Percentiles rank a stretch among this genome's conserved stretches.
These are phyloP conservation scores for Helicolenus hilgendorfi DNA, from an alignment of 2,797 vertebrate species.

Conservation along the genomic window DNA sequence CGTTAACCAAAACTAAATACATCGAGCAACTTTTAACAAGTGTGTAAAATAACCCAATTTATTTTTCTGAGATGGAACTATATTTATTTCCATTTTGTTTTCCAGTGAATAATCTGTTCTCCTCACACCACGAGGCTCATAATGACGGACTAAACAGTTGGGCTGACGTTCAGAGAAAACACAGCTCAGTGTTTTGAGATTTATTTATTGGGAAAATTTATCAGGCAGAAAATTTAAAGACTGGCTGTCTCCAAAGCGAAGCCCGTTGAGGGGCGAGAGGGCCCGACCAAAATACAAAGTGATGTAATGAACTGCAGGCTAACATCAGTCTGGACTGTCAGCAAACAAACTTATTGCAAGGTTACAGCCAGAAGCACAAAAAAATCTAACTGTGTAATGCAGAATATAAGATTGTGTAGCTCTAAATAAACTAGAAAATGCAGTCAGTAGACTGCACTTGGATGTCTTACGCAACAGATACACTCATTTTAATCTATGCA, in stretches of 20 bases:
- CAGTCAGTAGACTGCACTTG: background rate
- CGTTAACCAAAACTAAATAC: constrained; percentile 7
- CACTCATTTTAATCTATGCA: background rate
- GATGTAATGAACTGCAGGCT: background rate
- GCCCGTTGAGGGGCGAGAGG: background rate
- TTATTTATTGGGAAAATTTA: constrained; percentile 40
- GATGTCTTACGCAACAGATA: background rate
- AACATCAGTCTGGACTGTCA: background rate
- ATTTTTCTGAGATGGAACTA: constrained; percentile 7
- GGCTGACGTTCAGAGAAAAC: constrained; percentile 30
- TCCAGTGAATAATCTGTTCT: constrained; percentile 17
- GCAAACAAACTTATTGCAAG: background rate
- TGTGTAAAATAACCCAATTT: constrained; percentile 12
- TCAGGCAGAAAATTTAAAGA: constrained; percentile 36
- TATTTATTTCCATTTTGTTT: constrained; percentile 35
- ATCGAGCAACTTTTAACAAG: constrained; percentile 24
- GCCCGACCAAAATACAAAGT: background rate
- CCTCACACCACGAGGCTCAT: constrained; percentile 18
- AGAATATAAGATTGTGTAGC: background rate
- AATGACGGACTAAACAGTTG: constrained; percentile 8
- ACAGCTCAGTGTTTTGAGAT: background rate
- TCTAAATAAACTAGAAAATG: background rate
- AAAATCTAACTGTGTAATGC: background rate
- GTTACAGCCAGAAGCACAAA: background rate
- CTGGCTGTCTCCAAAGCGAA: background rate